Evolutionary conservation across 1,140 invertebrate genomes (phyloP), one percentile per base, ranked within the genome.

Genomic region (Drosophila tsacasi): DNA sequence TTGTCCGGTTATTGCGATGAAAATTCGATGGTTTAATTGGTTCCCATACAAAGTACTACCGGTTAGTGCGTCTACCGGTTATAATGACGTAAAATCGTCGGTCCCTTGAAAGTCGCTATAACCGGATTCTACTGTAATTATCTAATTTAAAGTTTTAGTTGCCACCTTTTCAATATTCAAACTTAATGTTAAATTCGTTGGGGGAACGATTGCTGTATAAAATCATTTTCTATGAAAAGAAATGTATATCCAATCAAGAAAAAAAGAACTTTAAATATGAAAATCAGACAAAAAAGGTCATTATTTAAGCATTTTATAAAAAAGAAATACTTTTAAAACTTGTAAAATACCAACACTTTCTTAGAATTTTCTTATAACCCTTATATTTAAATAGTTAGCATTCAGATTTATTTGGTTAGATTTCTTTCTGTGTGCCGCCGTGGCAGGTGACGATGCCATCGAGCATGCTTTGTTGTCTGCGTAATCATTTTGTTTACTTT

Each of bases 401-500:
- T 37, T 2, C 8, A 15, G 21, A 5, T 37, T 13, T 37, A 13
- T 35, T 17, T n/a, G 10, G n/a, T 65, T 21, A 35, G 42, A 44
- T 66, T 66, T 66, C 13, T 66, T 44, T 19, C 63, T 15, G 63
- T 66, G 58, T 66, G 44, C 44, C 3, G 12, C 17, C 5, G 46
- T n/a, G 37, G 57, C 76, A 61, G 35, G 55, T 66, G 67, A 59
- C 67, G 67, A 44, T 61, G 32, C 37, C 44, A 37, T 8, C 17
- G 19, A 15, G 32, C 21, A 32, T 39, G 55, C 77, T 83, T 83
- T 89, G 84, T 78, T 78, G 77, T 83, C 84, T 83, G 84, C 72
- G 80, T 82, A 90, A 90, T 90, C 82, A 90, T 90, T 90, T 74
- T 90, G 85, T 90, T 90, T 91, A 90, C 82, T 79, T 65, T 74